Evolutionary conservation across 2,113 vertebrate species (phyloP).

Genomic region (Nicator chloris): DNA sequence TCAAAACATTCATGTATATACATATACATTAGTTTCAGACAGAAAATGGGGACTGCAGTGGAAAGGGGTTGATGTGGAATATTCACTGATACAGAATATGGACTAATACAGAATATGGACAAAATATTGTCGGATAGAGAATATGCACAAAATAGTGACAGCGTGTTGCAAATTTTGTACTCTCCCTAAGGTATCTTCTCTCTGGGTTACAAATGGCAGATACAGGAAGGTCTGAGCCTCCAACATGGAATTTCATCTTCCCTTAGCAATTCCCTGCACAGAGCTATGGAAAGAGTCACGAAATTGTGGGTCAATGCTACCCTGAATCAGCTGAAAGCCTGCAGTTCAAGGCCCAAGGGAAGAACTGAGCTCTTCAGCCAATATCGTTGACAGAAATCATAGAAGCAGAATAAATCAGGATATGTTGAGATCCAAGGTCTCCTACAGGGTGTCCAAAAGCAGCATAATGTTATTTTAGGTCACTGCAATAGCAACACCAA

Average conservation of each 20-base stretch:
- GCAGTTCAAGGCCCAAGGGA: neutral
- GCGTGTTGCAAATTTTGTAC: neutral
- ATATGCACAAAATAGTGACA: neutral
- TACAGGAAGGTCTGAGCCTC: neutral
- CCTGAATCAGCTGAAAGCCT: neutral
- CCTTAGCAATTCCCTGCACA: neutral
- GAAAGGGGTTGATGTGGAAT: neutral
- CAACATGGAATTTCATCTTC: neutral
- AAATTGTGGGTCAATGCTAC: neutral
- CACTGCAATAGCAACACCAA: neutral
- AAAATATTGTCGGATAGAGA: neutral
- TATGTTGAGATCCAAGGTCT: neutral
- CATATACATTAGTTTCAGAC: conserved; percentile 16
- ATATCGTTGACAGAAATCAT: neutral
- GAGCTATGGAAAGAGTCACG: neutral
- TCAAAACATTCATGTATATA: neutral
- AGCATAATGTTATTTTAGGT: neutral
- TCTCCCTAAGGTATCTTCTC: neutral
- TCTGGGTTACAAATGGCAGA: neutral
- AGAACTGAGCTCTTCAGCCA: neutral
- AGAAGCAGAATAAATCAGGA: neutral
- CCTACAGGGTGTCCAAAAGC: neutral
- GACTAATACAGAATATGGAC: neutral
- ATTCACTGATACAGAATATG: neutral
- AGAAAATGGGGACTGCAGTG: neutral